A percentile compares a stretch with the other conserved stretches of the same genome.
Evolutionary conservation across 1,140 invertebrate species (phyloP).

Genomic region (Trachymyrmex cornetzi): DNA sequence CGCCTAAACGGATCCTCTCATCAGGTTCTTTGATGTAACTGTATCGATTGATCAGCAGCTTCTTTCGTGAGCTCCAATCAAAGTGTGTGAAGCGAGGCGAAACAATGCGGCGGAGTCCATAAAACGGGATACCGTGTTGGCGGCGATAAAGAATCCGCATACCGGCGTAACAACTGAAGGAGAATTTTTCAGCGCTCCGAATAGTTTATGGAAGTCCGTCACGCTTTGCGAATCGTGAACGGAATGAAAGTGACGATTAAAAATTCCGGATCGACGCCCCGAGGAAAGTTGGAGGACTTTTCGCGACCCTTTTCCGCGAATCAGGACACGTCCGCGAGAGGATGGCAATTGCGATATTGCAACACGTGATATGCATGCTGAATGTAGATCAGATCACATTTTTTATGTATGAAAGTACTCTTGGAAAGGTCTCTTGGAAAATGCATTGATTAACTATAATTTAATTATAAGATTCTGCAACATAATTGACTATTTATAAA

Average conservation of each 20-base stretch:
- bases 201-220: slow-evolving; percentile 68
- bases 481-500: neutral
- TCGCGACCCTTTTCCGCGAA: slow-evolving; percentile 15
- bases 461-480: neutral
- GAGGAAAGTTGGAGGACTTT: slow-evolving; percentile 67
- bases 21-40: slow-evolving; percentile 19
- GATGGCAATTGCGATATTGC: neutral
- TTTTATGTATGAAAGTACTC: neutral
- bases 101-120: slow-evolving; percentile 60
- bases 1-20: slow-evolving; percentile 38
- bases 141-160: slow-evolving; percentile 64
- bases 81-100: slow-evolving; percentile 49
- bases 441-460: neutral
- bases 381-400: neutral
- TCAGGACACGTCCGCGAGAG: neutral
- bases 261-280: slow-evolving; percentile 59
- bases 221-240: slow-evolving; percentile 69
- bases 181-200: slow-evolving; percentile 77
- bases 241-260: slow-evolving; percentile 79
- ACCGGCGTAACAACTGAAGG: slow-evolving; percentile 73
- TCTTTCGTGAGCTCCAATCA: slow-evolving; percentile 33
- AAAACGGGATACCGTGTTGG: slow-evolving; percentile 60
- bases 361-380: neutral
- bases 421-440: neutral
- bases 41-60: slow-evolving; percentile 39